Evolutionary conservation across 2,888 invertebrate species (phyloP).

Genomic region (Poecilus cupreus): DNA sequence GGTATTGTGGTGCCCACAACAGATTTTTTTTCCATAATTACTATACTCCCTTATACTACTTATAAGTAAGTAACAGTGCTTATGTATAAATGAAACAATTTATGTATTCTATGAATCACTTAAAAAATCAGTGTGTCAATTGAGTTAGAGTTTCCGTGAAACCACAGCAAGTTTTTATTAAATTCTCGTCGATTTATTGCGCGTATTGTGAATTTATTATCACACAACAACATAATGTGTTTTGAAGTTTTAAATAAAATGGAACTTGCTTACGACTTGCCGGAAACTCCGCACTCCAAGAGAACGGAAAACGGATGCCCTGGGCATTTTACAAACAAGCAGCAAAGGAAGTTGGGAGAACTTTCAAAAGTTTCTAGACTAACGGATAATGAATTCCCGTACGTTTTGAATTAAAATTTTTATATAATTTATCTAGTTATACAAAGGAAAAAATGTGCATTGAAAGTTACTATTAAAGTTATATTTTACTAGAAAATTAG

Average conservation of each 20-base stretch:
- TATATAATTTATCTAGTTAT: constrained; percentile 32
- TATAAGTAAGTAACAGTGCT: too few species aligned
- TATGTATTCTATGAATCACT: background rate
- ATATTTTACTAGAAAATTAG: too few species aligned
- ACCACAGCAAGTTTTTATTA: constrained; percentile 13
- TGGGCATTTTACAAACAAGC: constrained; percentile 43
- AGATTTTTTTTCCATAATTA: too few species aligned
- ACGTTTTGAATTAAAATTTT: constrained; percentile 37
- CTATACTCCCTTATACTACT: too few species aligned
- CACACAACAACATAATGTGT: constrained; percentile 36
- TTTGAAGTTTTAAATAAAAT: constrained; percentile 48
- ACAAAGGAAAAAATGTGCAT: constrained; percentile 5
- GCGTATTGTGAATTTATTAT: constrained; percentile 40
- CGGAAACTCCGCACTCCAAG: constrained; percentile 7
- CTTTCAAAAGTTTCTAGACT: constrained; percentile 31
- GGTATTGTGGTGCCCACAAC: too few species aligned
- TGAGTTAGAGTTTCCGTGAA: background rate
- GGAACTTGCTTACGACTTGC: constrained; percentile 30
- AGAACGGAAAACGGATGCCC: constrained; percentile 23
- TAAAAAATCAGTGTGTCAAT: background rate
- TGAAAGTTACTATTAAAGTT: constrained; percentile 14
- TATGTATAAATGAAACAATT: background rate
- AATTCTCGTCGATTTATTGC: constrained; percentile 23
- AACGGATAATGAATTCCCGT: constrained; percentile 29
- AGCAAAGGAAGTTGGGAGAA: constrained; percentile 37